Evolutionary conservation across 2,113 vertebrate genomes (phyloP).

Genomic region (Talpa occidentalis): DNA sequence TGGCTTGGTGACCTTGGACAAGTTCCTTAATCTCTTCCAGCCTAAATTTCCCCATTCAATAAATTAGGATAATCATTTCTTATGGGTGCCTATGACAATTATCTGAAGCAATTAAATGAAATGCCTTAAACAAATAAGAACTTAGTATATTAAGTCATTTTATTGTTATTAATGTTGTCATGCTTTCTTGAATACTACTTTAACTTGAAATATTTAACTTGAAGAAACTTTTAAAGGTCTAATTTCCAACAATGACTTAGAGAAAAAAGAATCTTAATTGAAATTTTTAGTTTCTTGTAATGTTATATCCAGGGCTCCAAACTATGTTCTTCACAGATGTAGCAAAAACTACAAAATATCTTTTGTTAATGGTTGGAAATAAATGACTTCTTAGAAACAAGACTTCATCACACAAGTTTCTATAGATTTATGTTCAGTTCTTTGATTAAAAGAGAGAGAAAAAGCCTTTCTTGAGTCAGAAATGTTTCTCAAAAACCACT

Average conservation of each 20-base stretch:
- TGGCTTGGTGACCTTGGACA: neutral
- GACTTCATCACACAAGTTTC: neutral
- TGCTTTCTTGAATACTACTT: neutral
- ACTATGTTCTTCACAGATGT: conserved; percentile 19
- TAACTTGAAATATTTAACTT: conserved; percentile 42
- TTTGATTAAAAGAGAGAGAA: conserved; percentile 60
- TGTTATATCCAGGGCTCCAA: neutral
- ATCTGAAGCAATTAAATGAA: neutral
- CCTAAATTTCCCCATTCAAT: neutral
- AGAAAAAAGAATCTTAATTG: neutral
- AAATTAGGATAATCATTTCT: neutral
- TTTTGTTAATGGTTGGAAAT: conserved; percentile 18
- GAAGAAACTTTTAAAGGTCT: neutral
- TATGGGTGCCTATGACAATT: neutral
- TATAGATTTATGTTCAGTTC: conserved; percentile 38
- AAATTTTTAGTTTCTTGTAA: conserved; percentile 7
- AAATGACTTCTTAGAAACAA: conserved; percentile 39
- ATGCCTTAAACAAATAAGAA: neutral
- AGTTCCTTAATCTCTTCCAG: neutral
- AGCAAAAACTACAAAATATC: neutral
- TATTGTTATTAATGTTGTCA: neutral
- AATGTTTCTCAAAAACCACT: conserved; percentile 51
- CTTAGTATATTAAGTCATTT: neutral
- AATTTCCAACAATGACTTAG: conserved; percentile 3
- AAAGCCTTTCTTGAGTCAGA: conserved; percentile 57